Evolutionary conservation across 64 coral and sea anemone species (phyloP), one percentile per base, ranked within the genome.

Genomic region (Stichodactyla helianthus): DNA sequence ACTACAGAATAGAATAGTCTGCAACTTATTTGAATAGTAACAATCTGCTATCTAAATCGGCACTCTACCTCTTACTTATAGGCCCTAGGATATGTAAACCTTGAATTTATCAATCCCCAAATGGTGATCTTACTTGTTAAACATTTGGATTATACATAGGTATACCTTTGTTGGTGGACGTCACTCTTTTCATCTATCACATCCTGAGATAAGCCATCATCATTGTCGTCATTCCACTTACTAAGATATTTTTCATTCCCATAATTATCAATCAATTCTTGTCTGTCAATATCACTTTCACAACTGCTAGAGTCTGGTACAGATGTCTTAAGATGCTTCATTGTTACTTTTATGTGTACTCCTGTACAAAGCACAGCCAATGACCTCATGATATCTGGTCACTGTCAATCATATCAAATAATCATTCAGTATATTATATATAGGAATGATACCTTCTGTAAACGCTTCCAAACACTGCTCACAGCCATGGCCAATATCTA

Each of bases 231-330:
- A 74, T 31, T 74, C 94, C 94, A 97, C 79, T 86, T 89, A 55
- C 91, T 92, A 59, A 97, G 94, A 59, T 97, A 97, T 3, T 82
- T 93, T 12, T 97, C 94, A 86, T 77, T 97, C 35, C 90, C 94
- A 88, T 97, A 97, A 50, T 97, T 92, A 85, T 54, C 79, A 18
- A 97, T 64, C 84, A 97, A 59, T 13, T 97, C 91, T 52, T 87
- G 91, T 58, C 94, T 89, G 22, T 97, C 94, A 9, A 65, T 82
- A 77, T 95, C 88, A 90, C 83, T 84, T 35, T 31, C 83, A 84
- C 83, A 60, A 23, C 83, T 84, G 51, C 83, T 58, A 18, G 56
- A 84, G 53, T 84, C 83, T 60, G 83, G 52, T 54, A 4, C 18
- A 55, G 51, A 2, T 23, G 54, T 57, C 51, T 53, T 53, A 53